Evolutionary conservation across 2,888 invertebrate genomes (phyloP).

Genomic region (Idaea straminata): DNA sequence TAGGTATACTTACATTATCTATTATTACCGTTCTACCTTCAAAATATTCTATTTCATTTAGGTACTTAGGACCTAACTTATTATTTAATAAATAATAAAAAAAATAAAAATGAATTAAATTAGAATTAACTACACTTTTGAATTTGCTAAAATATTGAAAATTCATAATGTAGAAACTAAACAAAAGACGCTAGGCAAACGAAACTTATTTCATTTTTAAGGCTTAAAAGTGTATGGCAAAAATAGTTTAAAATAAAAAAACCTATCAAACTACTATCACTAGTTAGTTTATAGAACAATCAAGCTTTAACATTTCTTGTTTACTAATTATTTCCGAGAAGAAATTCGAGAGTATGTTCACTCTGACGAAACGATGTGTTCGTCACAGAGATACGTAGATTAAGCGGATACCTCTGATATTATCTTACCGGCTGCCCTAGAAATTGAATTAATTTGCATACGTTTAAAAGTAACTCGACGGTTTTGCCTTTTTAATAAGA

Average conservation of each 20-base stretch:
- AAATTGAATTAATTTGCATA: slow-evolving; percentile 63
- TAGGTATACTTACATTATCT: too few relatives aligned
- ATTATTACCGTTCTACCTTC: too few relatives aligned
- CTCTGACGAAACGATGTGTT: slow-evolving; percentile 38
- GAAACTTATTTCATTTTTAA: too few relatives aligned
- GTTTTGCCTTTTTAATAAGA: neutral
- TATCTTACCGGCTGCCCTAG: slow-evolving; percentile 57
- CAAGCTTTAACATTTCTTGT: slow-evolving; percentile 16
- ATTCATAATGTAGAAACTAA: too few relatives aligned
- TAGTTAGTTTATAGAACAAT: neutral
- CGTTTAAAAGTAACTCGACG: slow-evolving; percentile 40
- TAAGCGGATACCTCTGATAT: slow-evolving; percentile 52
- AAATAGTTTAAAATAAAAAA: neutral
- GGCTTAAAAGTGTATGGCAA: slow-evolving; percentile 9
- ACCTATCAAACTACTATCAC: neutral
- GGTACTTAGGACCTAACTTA: too few relatives aligned
- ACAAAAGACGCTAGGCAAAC: too few relatives aligned
- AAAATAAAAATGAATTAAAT: too few relatives aligned
- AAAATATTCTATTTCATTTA: too few relatives aligned
- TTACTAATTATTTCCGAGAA: slow-evolving; percentile 51
- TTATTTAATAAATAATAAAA: too few relatives aligned
- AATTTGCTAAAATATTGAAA: too few relatives aligned
- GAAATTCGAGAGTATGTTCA: slow-evolving; percentile 41
- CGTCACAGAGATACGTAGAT: slow-evolving; percentile 52
- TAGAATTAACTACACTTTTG: too few relatives aligned